phyloP scores from a whole-genome alignment of 1,140 invertebrate species.

The Solenopsis invicta region DNA sequence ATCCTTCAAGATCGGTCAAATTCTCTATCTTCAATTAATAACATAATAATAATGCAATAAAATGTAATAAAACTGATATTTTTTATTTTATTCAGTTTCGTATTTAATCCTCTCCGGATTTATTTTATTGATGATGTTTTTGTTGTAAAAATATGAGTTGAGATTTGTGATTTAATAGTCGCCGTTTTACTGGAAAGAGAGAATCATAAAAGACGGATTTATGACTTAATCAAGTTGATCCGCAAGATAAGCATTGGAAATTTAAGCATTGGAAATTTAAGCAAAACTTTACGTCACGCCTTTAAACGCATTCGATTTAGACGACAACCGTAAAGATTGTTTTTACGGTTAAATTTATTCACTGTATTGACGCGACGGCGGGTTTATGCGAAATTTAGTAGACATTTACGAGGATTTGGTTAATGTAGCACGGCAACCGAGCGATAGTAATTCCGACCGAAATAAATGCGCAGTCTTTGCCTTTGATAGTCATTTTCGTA shows the following conservation, averaged over 20 bases:
- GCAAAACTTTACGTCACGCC: conserved; percentile 31
- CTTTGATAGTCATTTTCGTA: conserved; percentile 38
- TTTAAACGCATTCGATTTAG: conserved; percentile 32
- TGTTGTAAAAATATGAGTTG: neutral
- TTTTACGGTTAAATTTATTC: conserved; percentile 52
- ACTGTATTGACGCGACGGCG: conserved; percentile 26
- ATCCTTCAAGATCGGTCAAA: neutral
- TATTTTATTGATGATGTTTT: neutral
- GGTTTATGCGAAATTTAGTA: conserved; percentile 51
- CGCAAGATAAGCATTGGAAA: neutral
- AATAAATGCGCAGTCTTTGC: conserved; percentile 44
- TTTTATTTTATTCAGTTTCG: neutral
- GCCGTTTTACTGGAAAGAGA: neutral
- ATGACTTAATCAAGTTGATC: conserved; percentile 28
- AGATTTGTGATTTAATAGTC: neutral
- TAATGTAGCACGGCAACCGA: neutral
- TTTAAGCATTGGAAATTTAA: conserved; percentile 35
- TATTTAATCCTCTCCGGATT: neutral
- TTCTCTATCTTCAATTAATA: neutral
- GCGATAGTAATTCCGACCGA: conserved; percentile 23
- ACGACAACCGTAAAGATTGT: conserved; percentile 12
- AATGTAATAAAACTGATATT: neutral
- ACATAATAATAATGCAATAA: neutral
- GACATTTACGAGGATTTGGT: conserved; percentile 50
- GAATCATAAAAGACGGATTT: conserved; percentile 20